These are phyloP conservation scores for Onychostoma macrolepis DNA, from an alignment of 2,113 vertebrate genomes.

Conservation along the genomic window DNA sequence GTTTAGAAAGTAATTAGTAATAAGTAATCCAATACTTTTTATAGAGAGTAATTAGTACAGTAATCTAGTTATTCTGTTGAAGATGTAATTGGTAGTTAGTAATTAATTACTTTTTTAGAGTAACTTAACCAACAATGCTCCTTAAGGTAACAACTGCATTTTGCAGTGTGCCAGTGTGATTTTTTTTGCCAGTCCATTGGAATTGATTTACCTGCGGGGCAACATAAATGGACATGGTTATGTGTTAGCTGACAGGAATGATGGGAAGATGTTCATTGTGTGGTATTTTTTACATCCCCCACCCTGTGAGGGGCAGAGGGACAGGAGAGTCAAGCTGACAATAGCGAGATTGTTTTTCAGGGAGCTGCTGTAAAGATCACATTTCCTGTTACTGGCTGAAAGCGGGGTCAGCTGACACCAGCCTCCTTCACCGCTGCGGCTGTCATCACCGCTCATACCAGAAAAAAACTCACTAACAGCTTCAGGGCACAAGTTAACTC, in stretches of 20 bases:
- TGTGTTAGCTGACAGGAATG: conserved; percentile 1
- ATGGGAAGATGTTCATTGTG: conserved; percentile 22
- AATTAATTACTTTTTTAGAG: too few relatives aligned
- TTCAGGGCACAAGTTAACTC: conserved; percentile 34
- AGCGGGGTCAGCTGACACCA: conserved; percentile 59
- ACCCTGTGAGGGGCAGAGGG: conserved; percentile 17
- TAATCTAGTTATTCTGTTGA: too few relatives aligned
- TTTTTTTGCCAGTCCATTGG: background rate
- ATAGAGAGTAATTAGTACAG: too few relatives aligned
- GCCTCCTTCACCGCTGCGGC: conserved; percentile 39
- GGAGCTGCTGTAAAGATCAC: conserved; percentile 52
- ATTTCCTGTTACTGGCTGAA: conserved; percentile 59
- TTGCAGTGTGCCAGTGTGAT: background rate
- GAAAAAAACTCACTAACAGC: background rate
- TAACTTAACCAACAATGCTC: too few relatives aligned
- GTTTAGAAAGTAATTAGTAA: too few relatives aligned
- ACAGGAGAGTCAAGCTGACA: conserved; percentile 46
- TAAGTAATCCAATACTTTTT: too few relatives aligned
- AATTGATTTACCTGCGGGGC: background rate
- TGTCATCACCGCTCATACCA: conserved; percentile 28
- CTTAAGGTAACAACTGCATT: background rate
- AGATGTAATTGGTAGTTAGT: too few relatives aligned
- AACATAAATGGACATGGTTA: background rate
- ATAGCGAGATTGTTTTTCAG: conserved; percentile 57
- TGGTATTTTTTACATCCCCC: conserved; percentile 26